Base-by-base conservation (phyloP, 2,888 invertebrate species). In the Romanomermis culicivorax region DNA sequence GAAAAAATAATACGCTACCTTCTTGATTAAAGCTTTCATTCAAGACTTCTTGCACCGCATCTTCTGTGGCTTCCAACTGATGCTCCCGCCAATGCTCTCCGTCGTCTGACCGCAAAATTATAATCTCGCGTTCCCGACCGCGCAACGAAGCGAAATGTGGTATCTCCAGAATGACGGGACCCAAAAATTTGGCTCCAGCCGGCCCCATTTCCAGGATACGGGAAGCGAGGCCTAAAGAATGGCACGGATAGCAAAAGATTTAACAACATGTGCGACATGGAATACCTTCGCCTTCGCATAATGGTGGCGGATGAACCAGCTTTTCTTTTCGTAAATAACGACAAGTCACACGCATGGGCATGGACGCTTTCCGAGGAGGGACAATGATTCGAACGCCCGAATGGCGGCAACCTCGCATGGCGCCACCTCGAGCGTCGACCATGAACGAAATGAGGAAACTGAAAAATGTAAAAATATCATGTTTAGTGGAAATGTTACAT, bases 81-180 rank as follows among this genome's bases (percentile, higher is more conserved):
- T 99, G 97, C 70, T 99, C 97, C 56, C 88, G 80, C 97, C 97
- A 99, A 56, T 86, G 87, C 68, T 95, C 93, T 3, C 97, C 97
- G 70, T 97, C 93, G 72, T 99, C 95, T 3, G 91, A 93, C 55
- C 97, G 80, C 48, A 97, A 76, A 63, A 99, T 88, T 45, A 93
- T 88, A 56, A 99, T 93, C 77, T 99, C 97, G 25, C 97, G 79
- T 72, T 99, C 97, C 67, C 87, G 86, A 51, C 89, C 93, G n/a
- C 97, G 81, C 52, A 99, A 77, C 0, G 97, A 91, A 1, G 95
- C 97, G 73, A 95, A 99, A 74, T 99, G 97, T 29, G 97, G 97
- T 11, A 67, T 65, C 58, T 68, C 67, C n/a, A 67, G 58, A 26
- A 67, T 66, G 57, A 67, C 66, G 11, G 67, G 67, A 83, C 95